Conservation (phyloP, 2,113 vertebrate genomes). For the Lophotis ruficrista region DNA sequence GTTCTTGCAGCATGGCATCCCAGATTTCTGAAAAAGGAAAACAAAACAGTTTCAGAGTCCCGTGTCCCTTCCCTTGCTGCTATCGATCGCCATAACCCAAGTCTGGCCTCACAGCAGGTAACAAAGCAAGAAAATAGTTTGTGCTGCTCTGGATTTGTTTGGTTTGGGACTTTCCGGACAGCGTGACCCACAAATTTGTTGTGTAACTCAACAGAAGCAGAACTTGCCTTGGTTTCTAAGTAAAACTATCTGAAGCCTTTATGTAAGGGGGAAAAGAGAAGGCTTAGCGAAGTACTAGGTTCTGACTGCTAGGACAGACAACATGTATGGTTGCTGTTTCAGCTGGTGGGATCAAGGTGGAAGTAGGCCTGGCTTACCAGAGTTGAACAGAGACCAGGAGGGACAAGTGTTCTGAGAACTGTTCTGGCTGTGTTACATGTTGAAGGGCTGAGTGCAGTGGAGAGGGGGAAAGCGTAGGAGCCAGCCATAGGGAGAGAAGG, state of each 20-base stretch:
- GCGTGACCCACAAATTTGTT: background rate
- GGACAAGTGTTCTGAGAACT: accelerated
- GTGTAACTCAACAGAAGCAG: background rate
- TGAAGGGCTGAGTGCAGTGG: background rate
- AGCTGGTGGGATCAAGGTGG: background rate
- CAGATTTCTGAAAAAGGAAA: slow-evolving; percentile 75
- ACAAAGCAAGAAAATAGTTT: background rate
- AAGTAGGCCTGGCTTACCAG: background rate
- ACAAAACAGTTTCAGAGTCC: slow-evolving; percentile 67
- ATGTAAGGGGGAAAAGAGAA: background rate
- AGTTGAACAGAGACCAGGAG: background rate
- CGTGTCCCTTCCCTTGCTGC: slow-evolving; percentile 77
- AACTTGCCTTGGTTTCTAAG: background rate
- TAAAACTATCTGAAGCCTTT: background rate
- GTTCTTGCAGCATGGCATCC: slow-evolving; percentile 63
- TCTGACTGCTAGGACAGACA: background rate
- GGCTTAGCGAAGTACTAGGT: background rate
- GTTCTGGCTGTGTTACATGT: no score
- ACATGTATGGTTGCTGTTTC: background rate
- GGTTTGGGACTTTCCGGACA: background rate
- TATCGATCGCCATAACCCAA: slow-evolving; percentile 66
- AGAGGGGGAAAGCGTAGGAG: background rate
- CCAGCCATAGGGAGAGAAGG: background rate
- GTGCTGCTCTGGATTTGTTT: background rate
- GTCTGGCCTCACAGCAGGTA: slow-evolving; percentile 72